These are phyloP conservation scores for Micromussa lordhowensis DNA, from an alignment of 92 coral and sea anemone genomes.

Conservation along the genomic window DNA sequence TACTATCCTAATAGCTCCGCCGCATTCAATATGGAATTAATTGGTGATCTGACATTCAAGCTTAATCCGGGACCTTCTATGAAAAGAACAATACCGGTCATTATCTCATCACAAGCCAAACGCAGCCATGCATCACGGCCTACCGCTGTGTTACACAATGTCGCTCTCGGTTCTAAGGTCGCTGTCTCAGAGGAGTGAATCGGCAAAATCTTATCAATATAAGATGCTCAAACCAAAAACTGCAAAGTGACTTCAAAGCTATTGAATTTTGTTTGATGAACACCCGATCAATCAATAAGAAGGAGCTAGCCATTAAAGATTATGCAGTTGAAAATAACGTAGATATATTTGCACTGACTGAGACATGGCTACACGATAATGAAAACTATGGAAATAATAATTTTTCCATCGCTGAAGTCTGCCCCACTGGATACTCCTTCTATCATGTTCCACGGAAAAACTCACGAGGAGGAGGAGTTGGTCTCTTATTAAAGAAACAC, in stretches of 20 bases:
- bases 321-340: constrained; percentile 47
- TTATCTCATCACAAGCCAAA: not conserved
- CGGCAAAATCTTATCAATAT: too few relatives aligned
- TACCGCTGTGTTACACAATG: not conserved
- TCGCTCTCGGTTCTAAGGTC: not conserved
- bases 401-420: constrained; percentile 49
- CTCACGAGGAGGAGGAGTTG: constrained; percentile 60
- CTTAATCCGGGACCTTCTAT: constrained; percentile 28
- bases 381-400: constrained; percentile 6
- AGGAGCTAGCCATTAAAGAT: constrained; percentile 53
- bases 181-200: too few relatives aligned
- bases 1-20: constrained; percentile 28
- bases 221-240: too few relatives aligned
- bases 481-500: constrained; percentile 51
- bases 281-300: too few relatives aligned
- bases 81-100: constrained; percentile 1
- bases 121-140: constrained; percentile 18
- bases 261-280: too few relatives aligned
- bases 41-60: constrained; percentile 41
- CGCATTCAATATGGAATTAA: constrained; percentile 17
- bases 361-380: constrained; percentile 54
- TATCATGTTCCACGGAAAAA: constrained; percentile 54
- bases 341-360: constrained; percentile 64
- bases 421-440: constrained; percentile 48
- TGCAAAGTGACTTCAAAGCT: too few relatives aligned